Conservation (phyloP, 2,888 invertebrate genomes). For the Loripinus fragilis region DNA sequence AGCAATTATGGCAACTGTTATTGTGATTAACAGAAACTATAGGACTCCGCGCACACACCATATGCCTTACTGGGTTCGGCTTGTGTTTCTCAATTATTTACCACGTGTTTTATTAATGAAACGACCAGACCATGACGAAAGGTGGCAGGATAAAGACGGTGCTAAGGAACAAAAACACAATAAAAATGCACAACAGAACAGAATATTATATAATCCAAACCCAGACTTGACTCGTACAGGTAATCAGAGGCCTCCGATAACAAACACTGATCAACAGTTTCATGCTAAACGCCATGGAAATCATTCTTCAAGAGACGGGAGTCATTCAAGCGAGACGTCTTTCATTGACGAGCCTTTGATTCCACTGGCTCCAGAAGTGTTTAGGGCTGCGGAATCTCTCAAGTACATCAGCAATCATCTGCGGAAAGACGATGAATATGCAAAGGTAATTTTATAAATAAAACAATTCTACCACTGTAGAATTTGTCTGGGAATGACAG, state of each 20-base stretch:
- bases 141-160: conserved; percentile 82
- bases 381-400: conserved; percentile 95
- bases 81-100: conserved; percentile 95
- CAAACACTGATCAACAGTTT: conserved; percentile 89
- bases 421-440: conserved; percentile 98
- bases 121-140: conserved; percentile 88
- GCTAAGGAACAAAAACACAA: not conserved
- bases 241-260: conserved; percentile 1
- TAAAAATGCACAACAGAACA: not conserved
- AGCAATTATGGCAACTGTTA: conserved; percentile 98
- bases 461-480: too few relatives aligned
- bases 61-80: conserved; percentile 98
- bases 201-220: conserved; percentile 11
- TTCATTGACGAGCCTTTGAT: conserved; percentile 82
- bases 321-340: conserved; percentile 23
- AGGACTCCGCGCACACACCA: conserved; percentile 96
- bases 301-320: conserved; percentile 26
- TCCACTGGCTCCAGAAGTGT: conserved; percentile 88
- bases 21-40: conserved; percentile 99
- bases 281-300: conserved; percentile 97
- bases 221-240: conserved; percentile 51
- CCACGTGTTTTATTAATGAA: conserved; percentile 97
- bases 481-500: too few relatives aligned
- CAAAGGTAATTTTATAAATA: conserved; percentile 89
- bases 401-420: conserved; percentile 99